phyloP scores from a whole-genome alignment of 2,113 vertebrate genomes.

The Sterrhoptilus dennistouni region DNA sequence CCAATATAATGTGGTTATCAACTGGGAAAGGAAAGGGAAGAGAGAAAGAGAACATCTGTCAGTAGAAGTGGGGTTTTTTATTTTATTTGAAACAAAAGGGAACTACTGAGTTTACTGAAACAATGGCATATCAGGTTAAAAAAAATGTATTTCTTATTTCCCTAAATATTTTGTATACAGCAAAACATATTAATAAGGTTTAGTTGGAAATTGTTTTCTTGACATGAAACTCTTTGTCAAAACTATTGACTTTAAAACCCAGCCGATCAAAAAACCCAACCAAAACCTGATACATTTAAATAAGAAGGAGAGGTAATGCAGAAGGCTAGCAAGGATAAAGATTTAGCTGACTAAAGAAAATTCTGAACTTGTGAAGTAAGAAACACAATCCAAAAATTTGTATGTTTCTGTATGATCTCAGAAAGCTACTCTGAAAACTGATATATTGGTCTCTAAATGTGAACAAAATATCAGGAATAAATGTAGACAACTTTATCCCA shows the following conservation, averaged over 20 bases:
- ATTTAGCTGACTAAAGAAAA: background rate
- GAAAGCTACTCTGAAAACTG: background rate
- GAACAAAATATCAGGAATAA: background rate
- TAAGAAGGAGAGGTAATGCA: background rate
- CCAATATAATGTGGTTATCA: background rate
- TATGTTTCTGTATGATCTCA: background rate
- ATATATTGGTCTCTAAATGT: background rate
- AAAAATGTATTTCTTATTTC: background rate
- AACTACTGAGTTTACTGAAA: background rate
- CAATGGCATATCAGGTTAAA: background rate
- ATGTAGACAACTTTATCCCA: background rate
- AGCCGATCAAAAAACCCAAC: background rate
- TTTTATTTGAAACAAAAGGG: background rate
- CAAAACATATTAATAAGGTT: background rate
- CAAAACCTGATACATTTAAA: background rate
- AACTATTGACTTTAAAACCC: background rate
- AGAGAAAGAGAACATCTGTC: background rate
- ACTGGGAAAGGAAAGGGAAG: background rate
- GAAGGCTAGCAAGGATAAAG: background rate
- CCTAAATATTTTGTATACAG: background rate
- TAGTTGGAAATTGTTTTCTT: background rate
- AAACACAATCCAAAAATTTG: background rate
- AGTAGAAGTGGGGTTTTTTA: background rate
- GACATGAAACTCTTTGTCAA: background rate
- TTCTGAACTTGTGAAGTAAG: background rate